Evolutionary conservation across 2,888 invertebrate species (phyloP), one percentile per base, ranked within the genome.

Genomic region (Gonocerus acuteangulatus): DNA sequence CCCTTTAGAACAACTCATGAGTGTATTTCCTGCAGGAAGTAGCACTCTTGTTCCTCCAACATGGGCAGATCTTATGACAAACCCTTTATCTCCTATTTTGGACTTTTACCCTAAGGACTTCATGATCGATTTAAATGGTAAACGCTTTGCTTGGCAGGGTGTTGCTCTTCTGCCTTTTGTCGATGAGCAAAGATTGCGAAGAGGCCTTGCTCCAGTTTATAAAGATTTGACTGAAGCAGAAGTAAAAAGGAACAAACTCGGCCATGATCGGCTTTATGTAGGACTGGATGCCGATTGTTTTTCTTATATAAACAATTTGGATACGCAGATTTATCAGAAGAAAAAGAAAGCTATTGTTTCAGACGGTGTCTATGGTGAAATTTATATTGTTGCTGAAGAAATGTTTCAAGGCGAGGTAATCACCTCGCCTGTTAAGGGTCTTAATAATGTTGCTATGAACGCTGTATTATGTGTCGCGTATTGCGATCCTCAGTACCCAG

Each of bases 71-170:
- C 82, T 99, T 47, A 99, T 99, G 99, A 85, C 82, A 54, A 86
- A 91, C 73, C 87, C 91, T 2, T 22, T 86, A 69, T 97, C 97
- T 0, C 78, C 89, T 0, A 97, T 99, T 62, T 95, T 99, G 69
- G 99, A 99, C 76, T 97, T 99, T 78, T 99, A 99, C 77, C 99
- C 99, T 0, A 86, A 83, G 72, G 94, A 99, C 74, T 99, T 99
- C 76, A 89, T 89, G 76, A 95, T 97, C 65, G 96, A 99, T 77
- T 78, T 99, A 67, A 99, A 99, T 77, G 99, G 99, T 32, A 99
- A 99, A 77, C 97, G 95, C 76, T 97, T 90, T 77, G 97, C 97
- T 51, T 99, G 99, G 99, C 96, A 97, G 77, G 97, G 99, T 47
- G 99, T 99, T 1, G 99, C 97, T 0, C 76, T 99, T 42, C 77